A percentile compares a stretch with the other conserved stretches of the same genome.
These are phyloP conservation scores for Metaphire vulgaris DNA, from an alignment of 1,140 invertebrate species.

Conservation along the genomic window DNA sequence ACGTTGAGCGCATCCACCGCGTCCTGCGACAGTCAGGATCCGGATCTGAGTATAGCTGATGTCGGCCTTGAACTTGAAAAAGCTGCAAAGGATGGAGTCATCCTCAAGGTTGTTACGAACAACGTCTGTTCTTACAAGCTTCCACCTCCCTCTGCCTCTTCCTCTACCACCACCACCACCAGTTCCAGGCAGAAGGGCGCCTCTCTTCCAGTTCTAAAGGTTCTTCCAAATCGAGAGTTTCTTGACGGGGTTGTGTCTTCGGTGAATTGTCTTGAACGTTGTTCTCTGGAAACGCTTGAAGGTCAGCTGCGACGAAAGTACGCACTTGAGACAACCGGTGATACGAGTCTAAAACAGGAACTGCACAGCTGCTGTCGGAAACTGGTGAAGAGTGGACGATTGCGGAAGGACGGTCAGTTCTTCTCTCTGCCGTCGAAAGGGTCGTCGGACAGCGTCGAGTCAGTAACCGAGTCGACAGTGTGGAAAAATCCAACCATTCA, in stretches of 20 bases:
- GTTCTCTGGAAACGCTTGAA: neutral
- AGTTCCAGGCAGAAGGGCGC: neutral
- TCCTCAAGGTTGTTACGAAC: neutral
- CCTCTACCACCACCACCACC: too few species aligned
- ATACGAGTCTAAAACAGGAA: neutral
- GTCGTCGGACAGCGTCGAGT: neutral
- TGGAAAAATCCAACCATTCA: neutral
- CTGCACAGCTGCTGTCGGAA: neutral
- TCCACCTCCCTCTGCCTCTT: too few species aligned
- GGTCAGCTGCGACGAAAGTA: neutral
- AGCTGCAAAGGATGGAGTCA: neutral
- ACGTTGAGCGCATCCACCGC: constrained; percentile 80
- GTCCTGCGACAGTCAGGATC: constrained; percentile 66
- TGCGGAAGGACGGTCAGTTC: neutral
- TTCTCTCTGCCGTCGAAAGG: neutral
- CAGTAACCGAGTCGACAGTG: neutral
- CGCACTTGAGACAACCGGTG: neutral
- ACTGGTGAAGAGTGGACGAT: neutral
- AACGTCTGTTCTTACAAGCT: neutral
- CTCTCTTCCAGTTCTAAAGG: neutral
- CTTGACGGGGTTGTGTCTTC: neutral
- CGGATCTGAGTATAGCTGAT: neutral
- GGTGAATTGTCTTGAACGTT: neutral
- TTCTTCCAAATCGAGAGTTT: neutral
- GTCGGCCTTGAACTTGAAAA: neutral